Evolutionary conservation across 2,797 vertebrate species (phyloP), one percentile per base, ranked within the genome.

Genomic region (Pantherophis vulpinus): DNA sequence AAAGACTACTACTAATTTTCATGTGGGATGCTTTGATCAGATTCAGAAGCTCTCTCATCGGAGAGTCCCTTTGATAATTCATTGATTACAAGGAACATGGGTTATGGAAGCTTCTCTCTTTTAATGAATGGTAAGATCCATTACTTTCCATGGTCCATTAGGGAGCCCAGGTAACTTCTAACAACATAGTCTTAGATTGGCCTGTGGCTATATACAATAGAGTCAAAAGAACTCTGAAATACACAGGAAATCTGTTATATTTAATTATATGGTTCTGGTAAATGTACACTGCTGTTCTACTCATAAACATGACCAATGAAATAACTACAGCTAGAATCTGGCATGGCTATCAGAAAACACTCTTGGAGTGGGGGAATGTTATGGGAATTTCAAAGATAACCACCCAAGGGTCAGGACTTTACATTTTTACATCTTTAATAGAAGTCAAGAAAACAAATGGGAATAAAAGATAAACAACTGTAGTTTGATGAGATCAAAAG

Each of bases 321-420:
- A 16, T 60, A 83, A 87, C 58, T n/a, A 91, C 4, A 88, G 63
- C 74, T 89, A 70, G 60, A 70, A 83, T 94, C 55, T 91, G 90
- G 61, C 89, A 90, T 54, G 89, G 58, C 29, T 56, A 20, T 25
- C 1, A 61, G 14, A 32, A 37, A 87, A 23, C 2, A 12, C 47
- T 74, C 11, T 91, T 91, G 47, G 70, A 74, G 27, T 70, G 56
- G 59, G 1, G 0, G 29, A 86, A 88, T 87, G 92, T 55, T 37
- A 54, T 92, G 93, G 91, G 95, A 94, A 90, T 23, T 10, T 4
- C 58, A 42, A 59, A 58, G 92, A 94, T 16, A 86, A 87, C 87
- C 29, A 5, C 79, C 58, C 66, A 59, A 59, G 54, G 66, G 93
- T 92, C 93, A 90, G 63, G 89, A 90, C 92, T 66, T 88, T 1